Conservation (phyloP, 2,113 vertebrate species). For the Ramphastos sulfuratus region DNA sequence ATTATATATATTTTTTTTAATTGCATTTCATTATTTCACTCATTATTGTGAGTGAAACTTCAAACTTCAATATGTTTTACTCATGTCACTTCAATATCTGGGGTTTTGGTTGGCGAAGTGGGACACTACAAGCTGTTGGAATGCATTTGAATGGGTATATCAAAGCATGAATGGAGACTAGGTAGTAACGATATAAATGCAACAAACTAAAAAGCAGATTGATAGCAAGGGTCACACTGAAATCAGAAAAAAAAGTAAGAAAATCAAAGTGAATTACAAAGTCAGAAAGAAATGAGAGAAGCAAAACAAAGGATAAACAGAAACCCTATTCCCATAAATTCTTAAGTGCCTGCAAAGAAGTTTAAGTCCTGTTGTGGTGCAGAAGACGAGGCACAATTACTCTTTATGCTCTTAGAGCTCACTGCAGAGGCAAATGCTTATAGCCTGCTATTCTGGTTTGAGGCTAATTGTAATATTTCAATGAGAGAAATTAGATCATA, state of each 20-base stretch:
- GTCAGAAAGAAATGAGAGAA: not conserved
- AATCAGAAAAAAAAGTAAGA: not conserved
- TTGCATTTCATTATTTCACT: not conserved
- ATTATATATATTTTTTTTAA: not conserved
- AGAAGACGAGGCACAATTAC: not conserved
- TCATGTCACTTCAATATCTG: not conserved
- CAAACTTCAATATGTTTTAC: not conserved
- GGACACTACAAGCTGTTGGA: rapidly evolving
- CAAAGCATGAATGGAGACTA: not conserved
- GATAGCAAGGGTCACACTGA: not conserved
- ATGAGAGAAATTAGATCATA: too few relatives aligned
- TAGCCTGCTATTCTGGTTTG: not conserved
- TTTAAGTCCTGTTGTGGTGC: not conserved
- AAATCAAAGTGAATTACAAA: not conserved
- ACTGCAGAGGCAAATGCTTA: not conserved
- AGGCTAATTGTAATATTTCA: too few relatives aligned
- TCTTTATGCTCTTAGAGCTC: not conserved
- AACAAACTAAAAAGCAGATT: not conserved
- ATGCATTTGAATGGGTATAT: not conserved
- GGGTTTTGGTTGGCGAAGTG: not conserved
- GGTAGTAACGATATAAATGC: not conserved
- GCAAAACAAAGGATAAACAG: not conserved
- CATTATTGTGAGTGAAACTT: not conserved
- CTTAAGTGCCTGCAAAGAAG: not conserved
- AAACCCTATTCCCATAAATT: not conserved